Base-by-base conservation (phyloP, 2,888 invertebrate species). In the Opisthograptis luteolata region DNA sequence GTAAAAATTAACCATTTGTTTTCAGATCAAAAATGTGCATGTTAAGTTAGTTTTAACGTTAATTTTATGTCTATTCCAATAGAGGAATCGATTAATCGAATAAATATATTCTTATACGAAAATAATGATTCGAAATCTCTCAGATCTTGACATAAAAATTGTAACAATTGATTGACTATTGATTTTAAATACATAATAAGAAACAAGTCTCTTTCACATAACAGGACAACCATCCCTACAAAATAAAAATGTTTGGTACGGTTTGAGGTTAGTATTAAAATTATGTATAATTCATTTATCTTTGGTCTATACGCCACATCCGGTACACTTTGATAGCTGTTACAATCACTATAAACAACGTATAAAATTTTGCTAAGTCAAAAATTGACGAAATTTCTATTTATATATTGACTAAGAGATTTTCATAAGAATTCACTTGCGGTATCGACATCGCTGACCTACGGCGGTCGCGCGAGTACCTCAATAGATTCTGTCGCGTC, bases 341-440 rank as follows among this genome's bases (percentile, higher is more conserved):
- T 80, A 84, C 72, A 80, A 75, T 84, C 66, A 77, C 78, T 84
- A 88, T 87, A 88, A 87, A 88, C 81, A 86, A 89, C 76, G 86
- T 89, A 88, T 88, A 90, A 90, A 90, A 90, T 87, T 90, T 89
- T 84, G 85, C 88, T 90, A 88, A 83, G 89, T 90, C 88, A 89
- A 85, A 88, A 90, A 89, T 90, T 89, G 89, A 90, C 90, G 78
- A 84, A 79, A 84, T 87, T 87, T 83, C 80, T 86, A 84, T 85
- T 77, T 41, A 76, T 75, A 81, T 88, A 90, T 90, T 89, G 90
- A 88, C 90, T 89, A 90, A 87, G 84, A 87, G 81, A 83, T 83
- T 28, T 84, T 89, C 89, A 89, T 90, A 90, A 89, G 90, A 89
- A 83, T 87, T 81, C 86, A 87, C 87, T 78, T 84, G 82, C 82